Percentiles rank a stretch among this genome's conserved stretches.
Conservation (phyloP, 1,140 invertebrate species). For the Caerostris extrusa region DNA sequence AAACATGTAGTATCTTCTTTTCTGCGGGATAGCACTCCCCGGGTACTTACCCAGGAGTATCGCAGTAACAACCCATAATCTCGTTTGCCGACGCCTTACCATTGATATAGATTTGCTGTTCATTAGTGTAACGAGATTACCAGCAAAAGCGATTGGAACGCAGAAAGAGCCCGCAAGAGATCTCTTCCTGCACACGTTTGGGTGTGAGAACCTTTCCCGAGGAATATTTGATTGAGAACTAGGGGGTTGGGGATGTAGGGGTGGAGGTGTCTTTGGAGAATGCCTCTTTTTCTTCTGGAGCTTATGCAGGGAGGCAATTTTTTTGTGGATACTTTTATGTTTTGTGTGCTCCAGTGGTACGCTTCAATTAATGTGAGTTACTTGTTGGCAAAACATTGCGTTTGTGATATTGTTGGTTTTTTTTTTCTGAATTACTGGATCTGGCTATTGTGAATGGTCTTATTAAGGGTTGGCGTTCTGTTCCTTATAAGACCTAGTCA, state of each 20-base stretch:
- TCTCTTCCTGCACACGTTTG: slow-evolving; percentile 10
- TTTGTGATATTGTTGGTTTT: not conserved
- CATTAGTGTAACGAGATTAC: slow-evolving; percentile 76
- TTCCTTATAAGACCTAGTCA: not conserved
- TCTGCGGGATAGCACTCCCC: slow-evolving; percentile 1
- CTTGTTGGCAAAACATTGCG: slow-evolving; percentile 29
- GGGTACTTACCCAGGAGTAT: slow-evolving; percentile 60
- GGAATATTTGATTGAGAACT: slow-evolving; percentile 62
- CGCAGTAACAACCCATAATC: slow-evolving; percentile 74
- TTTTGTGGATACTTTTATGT: not conserved
- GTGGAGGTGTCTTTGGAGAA: slow-evolving; percentile 24
- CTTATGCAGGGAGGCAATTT: not conserved
- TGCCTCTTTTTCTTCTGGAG: slow-evolving; percentile 2
- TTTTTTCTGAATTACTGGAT: not conserved
- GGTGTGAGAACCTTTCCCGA: slow-evolving; percentile 29
- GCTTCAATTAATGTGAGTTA: not conserved
- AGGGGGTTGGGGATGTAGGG: not conserved
- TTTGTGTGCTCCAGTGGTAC: not conserved
- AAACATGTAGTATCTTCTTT: slow-evolving; percentile 64
- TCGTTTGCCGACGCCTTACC: slow-evolving; percentile 74
- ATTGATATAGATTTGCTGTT: slow-evolving; percentile 76
- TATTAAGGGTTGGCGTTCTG: not conserved
- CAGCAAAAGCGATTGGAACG: slow-evolving; percentile 62
- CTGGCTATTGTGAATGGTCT: not conserved
- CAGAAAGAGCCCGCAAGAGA: slow-evolving; percentile 1